Evolutionary conservation across 2,888 invertebrate species (phyloP).

Genomic region (Drosophila lacicola): DNA sequence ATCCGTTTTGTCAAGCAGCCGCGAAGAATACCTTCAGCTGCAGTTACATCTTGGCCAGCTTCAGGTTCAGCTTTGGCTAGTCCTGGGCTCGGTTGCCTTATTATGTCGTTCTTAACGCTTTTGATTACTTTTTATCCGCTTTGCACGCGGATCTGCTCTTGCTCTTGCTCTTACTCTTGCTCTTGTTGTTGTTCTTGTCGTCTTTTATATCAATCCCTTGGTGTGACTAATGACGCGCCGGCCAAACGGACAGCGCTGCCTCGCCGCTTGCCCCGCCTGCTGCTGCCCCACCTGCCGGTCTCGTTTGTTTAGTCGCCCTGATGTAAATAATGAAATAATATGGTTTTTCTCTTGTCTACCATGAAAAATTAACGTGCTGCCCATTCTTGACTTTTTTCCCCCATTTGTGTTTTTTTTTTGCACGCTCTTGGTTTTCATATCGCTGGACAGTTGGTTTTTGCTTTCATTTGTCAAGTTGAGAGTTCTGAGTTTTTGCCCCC

Average conservation of each 20-base stretch:
- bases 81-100: conserved; percentile 67
- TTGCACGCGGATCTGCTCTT: conserved; percentile 66
- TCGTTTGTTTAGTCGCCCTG: conserved; percentile 66
- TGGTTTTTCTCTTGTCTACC: conserved; percentile 72
- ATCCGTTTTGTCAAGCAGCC: conserved; percentile 74
- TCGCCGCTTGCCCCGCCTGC: conserved; percentile 31
- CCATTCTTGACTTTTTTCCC: conserved; percentile 48
- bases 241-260: conserved; percentile 53
- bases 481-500: conserved; percentile 8
- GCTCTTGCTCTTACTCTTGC: conserved; percentile 14
- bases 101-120: conserved; percentile 80
- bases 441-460: conserved; percentile 68
- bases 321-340: conserved; percentile 81
- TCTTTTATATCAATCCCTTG: conserved; percentile 56
- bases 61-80: conserved; percentile 21
- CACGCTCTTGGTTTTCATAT: conserved; percentile 45
- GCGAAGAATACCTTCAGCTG: background rate
- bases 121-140: conserved; percentile 80
- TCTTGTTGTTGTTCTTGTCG: conserved; percentile 38
- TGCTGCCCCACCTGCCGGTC: conserved; percentile 9
- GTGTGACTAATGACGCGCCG: conserved; percentile 77
- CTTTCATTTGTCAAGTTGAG: conserved; percentile 75
- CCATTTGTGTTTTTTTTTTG: conserved; percentile 33
- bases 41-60: conserved; percentile 5
- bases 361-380: conserved; percentile 77